Percentiles rank a stretch among this genome's conserved stretches.
Evolutionary conservation across 2,113 vertebrate species (phyloP).

Genomic region (Mormoops blainvillei): DNA sequence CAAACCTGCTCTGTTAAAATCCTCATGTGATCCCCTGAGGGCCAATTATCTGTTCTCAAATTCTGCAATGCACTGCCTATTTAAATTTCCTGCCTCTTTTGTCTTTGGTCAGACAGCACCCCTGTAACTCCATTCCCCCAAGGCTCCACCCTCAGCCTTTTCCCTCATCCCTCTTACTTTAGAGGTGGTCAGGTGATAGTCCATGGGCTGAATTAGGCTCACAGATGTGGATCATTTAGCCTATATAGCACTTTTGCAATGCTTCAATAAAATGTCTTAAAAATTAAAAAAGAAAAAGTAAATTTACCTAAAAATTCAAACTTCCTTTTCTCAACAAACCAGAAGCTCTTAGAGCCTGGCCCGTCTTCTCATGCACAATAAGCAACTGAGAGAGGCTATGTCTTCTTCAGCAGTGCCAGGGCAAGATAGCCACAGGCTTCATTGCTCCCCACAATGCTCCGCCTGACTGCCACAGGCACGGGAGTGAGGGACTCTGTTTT

Average conservation of each 20-base stretch:
- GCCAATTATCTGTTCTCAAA: not conserved
- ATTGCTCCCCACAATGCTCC: not conserved
- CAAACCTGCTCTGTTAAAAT: not conserved
- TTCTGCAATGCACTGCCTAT: not conserved
- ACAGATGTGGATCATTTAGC: not conserved
- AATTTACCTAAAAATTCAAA: not conserved
- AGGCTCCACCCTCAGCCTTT: not conserved
- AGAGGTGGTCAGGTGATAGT: not conserved
- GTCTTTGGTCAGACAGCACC: not conserved
- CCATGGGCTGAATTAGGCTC: not conserved
- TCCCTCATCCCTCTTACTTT: not conserved
- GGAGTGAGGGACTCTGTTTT: not conserved
- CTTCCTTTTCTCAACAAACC: not conserved
- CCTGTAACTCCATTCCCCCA: not conserved
- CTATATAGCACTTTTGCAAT: not conserved
- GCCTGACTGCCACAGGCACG: rapidly evolving
- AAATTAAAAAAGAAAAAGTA: not conserved
- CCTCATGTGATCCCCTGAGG: not conserved
- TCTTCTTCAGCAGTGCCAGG: not conserved
- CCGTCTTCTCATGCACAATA: not conserved
- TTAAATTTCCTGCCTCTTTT: not conserved
- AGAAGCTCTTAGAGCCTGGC: not conserved
- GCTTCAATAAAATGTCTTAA: not conserved
- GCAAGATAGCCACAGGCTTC: not conserved
- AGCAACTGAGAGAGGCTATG: not conserved